phyloP scores from a whole-genome alignment of 1,140 invertebrate genomes.

The Neodiprion fabricii region DNA sequence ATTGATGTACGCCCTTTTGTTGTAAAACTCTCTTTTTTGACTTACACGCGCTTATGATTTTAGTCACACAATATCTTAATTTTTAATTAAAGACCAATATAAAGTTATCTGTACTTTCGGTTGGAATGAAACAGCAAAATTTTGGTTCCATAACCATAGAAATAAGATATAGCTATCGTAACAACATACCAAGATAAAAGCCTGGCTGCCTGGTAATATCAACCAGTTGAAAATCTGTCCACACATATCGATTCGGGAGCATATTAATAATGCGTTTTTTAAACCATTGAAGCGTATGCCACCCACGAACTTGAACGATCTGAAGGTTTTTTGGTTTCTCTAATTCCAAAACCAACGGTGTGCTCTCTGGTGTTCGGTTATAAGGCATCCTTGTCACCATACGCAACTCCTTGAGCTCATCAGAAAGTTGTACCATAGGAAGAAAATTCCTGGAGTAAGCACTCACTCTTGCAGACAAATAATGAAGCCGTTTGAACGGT shows the following conservation, averaged over 20 bases:
- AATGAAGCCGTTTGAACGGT: background rate
- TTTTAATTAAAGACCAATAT: too few relatives aligned
- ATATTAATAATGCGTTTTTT: background rate
- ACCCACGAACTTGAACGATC: background rate
- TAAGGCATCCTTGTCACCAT: background rate
- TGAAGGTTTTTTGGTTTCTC: background rate
- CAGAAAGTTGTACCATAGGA: background rate
- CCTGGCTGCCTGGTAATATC: background rate
- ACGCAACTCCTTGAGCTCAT: background rate
- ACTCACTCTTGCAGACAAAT: background rate
- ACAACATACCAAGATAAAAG: background rate
- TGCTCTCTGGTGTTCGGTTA: background rate
- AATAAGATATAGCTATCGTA: background rate
- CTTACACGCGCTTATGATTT: too few relatives aligned
- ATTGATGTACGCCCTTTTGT: too few relatives aligned
- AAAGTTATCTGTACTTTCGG: too few relatives aligned
- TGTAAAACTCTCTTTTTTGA: too few relatives aligned
- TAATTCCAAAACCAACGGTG: background rate
- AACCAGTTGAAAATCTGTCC: background rate
- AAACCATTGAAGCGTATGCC: background rate
- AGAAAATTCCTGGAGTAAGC: background rate
- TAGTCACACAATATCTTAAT: too few relatives aligned
- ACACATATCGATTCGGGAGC: background rate
- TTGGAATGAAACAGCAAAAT: too few relatives aligned
- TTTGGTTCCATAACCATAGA: too few relatives aligned